These are phyloP conservation scores for Corticium candelabrum DNA, from an alignment of 37 sponge, comb jelly and placozoan species.

Conservation along the genomic window DNA sequence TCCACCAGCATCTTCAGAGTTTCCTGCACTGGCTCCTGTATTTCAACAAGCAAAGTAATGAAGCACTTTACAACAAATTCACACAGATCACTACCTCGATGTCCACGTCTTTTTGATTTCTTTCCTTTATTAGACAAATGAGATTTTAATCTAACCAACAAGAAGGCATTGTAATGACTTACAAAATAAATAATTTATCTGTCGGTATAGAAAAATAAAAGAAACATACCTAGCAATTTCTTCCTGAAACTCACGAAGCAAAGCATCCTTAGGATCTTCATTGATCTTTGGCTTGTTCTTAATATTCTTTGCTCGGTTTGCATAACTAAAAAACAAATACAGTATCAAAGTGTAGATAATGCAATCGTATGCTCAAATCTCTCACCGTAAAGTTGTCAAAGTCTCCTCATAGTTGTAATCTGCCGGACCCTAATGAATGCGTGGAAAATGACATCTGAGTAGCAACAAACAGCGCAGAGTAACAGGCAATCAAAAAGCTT, in stretches of 20 bases:
- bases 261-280: constrained; percentile 97
- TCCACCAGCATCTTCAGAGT: constrained; percentile 24
- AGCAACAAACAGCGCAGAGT: not conserved
- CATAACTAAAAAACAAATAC: constrained; percentile 49
- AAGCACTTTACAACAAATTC: too few relatives aligned
- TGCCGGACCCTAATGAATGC: constrained; percentile 75
- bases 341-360: not conserved
- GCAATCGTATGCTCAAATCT: not conserved
- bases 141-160: not conserved
- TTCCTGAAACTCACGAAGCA: constrained; percentile 83
- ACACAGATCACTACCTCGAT: too few relatives aligned
- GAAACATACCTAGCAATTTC: constrained; percentile 51
- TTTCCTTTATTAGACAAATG: not conserved
- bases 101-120: not conserved
- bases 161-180: too few relatives aligned
- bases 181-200: too few relatives aligned
- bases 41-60: too few relatives aligned
- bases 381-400: constrained; percentile 77
- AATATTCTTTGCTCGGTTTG: constrained; percentile 96
- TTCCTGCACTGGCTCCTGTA: constrained; percentile 28
- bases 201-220: too few relatives aligned
- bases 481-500: constrained; percentile 7
- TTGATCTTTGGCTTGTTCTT: constrained; percentile 98
- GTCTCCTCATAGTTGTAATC: constrained; percentile 97
- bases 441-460: not conserved